phyloP scores from a whole-genome alignment of 2,888 invertebrate species.

The Thymelicus acteon region DNA sequence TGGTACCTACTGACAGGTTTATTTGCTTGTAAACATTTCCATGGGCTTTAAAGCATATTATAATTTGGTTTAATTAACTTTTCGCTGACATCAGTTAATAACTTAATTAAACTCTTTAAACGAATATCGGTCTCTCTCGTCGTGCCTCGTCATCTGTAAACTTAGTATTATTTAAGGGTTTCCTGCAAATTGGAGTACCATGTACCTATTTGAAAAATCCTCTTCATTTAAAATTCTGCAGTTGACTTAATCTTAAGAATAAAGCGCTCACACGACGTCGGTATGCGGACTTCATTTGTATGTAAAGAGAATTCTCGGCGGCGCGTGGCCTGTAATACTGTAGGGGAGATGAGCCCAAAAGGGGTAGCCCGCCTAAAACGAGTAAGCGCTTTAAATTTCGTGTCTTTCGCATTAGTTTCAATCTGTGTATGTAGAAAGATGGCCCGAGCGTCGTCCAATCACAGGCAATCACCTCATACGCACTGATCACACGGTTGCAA shows the following conservation, averaged over 20 bases:
- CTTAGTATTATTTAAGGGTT: no score
- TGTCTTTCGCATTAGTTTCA: no score
- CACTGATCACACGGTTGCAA: no score
- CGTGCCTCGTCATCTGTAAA: no score
- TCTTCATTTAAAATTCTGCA: slow-evolving; percentile 27
- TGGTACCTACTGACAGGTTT: slow-evolving; percentile 1
- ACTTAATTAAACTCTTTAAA: background rate
- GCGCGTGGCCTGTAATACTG: slow-evolving; percentile 68
- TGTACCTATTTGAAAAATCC: background rate
- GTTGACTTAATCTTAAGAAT: slow-evolving; percentile 30
- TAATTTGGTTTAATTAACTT: slow-evolving; percentile 2
- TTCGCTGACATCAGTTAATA: background rate
- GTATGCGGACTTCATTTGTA: slow-evolving; percentile 62
- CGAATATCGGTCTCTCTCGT: background rate
- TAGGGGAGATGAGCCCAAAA: no score
- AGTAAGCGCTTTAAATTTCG: no score
- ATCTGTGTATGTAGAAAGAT: no score
- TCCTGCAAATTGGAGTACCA: background rate
- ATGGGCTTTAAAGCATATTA: background rate
- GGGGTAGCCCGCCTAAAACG: no score
- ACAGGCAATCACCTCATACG: no score
- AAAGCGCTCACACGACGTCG: slow-evolving; percentile 30
- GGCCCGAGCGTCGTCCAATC: no score
- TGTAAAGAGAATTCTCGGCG: slow-evolving; percentile 61
- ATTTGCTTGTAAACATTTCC: slow-evolving; percentile 3